phyloP scores from a whole-genome alignment of 2,888 invertebrate genomes.

The Neocrepidodera transversa region DNA sequence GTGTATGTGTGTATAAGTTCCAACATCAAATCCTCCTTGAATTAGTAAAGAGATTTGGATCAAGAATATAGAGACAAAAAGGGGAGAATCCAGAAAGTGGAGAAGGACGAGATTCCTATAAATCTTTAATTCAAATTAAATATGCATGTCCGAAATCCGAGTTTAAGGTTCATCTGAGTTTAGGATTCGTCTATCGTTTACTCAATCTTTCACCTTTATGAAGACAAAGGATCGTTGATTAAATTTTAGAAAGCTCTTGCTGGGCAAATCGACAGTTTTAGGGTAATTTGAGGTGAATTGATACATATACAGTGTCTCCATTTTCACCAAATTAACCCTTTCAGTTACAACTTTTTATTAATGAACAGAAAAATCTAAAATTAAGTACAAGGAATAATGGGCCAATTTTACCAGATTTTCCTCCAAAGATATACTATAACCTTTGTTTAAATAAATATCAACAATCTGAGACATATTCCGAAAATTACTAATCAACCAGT shows the following conservation, averaged over 20 bases:
- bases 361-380: no score
- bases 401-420: no score
- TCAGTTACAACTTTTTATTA: no score
- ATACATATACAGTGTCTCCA: no score
- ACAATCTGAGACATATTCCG: no score
- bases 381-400: no score
- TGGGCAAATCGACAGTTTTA: conserved; percentile 7
- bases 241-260: conserved; percentile 14
- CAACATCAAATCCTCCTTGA: conserved; percentile 30
- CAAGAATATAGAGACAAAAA: conserved; percentile 16
- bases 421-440: no score
- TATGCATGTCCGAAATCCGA: conserved; percentile 34
- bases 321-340: no score
- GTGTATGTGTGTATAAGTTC: conserved; percentile 26
- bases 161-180: conserved; percentile 36
- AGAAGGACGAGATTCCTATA: conserved; percentile 20
- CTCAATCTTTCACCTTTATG: conserved; percentile 30
- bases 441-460: no score
- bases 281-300: conserved; percentile 1
- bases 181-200: conserved; percentile 30
- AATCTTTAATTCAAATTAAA: conserved; percentile 36
- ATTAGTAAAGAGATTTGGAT: conserved; percentile 30
- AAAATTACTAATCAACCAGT: no score
- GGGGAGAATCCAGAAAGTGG: conserved; percentile 16
- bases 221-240: conserved; percentile 33